Evolutionary conservation across 1,140 invertebrate species (phyloP), one percentile per base, ranked within the genome.

Genomic region (Phocides pigmalion): DNA sequence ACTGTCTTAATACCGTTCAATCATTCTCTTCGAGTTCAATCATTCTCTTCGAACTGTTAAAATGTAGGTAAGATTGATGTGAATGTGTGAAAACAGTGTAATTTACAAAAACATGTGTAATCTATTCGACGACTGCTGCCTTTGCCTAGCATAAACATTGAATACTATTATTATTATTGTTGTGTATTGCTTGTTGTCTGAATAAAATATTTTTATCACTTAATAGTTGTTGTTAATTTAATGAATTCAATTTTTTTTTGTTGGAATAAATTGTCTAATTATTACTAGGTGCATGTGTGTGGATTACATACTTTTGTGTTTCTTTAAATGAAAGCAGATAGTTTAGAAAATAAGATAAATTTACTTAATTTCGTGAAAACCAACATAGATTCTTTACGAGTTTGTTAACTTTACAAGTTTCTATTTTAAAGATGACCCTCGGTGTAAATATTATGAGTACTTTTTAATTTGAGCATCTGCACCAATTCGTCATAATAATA

Each of bases 131-230:
- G 9, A 3, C 25, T 8, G 5, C 9, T 28, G 9, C 25, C 25
- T 28, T 39, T 35, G 8, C 37, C 12, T 39, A 16, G 39, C n/a
- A n/a, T 41, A 3, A 41, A 16, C 5, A 16, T 41, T 8, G 6
- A 41, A 41, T 41, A 16, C 14, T 16, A 41, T 16, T 69, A 64
- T 64, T 67, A 49, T 64, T 28, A 63, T 56, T 41, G 50, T 65
- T 37, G 54, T 61, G 54, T 42, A 58, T 65, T 62, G 69, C 66
- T 72, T 70, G 66, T 75, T 75, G 62, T 72, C 51, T 46, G 37
- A 71, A 61, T 72, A 75, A 70, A 75, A 62, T 64, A 68, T 69
- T 69, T 64, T 59, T 35, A 32, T 19, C 39, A 16, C 4, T 41
- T 16, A 3, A 5, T 16, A 4, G 15, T 41, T 53, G 22, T 64